phyloP scores from a whole-genome alignment of 2,888 invertebrate genomes.

The Plutella xylostella region DNA sequence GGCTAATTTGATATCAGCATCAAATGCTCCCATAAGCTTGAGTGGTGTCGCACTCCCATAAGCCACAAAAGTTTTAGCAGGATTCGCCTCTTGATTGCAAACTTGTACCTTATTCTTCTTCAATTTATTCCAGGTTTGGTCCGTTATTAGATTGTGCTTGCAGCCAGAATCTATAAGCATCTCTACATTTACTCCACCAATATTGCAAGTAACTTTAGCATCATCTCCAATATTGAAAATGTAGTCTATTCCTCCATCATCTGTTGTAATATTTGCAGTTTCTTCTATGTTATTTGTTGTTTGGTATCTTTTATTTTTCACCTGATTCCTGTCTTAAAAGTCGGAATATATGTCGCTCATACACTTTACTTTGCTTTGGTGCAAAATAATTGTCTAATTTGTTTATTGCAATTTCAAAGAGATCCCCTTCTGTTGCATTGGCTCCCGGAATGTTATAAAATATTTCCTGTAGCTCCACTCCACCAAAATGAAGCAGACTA shows the following conservation, averaged over 20 bases:
- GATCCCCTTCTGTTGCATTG: neutral
- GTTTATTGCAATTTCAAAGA: slow-evolving; percentile 1
- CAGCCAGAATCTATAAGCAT: slow-evolving; percentile 15
- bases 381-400: slow-evolving; percentile 5
- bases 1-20: neutral
- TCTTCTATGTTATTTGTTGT: slow-evolving; percentile 3
- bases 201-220: neutral
- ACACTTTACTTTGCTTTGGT: slow-evolving; percentile 8
- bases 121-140: slow-evolving; percentile 17
- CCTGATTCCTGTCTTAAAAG: slow-evolving; percentile 2
- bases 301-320: neutral
- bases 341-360: slow-evolving; percentile 5
- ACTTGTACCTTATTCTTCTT: slow-evolving; percentile 11
- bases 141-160: slow-evolving; percentile 19
- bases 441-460: slow-evolving; percentile 5
- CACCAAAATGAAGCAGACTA: slow-evolving; percentile 6
- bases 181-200: slow-evolving; percentile 4
- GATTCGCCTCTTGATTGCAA: slow-evolving; percentile 8
- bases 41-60: slow-evolving; percentile 19
- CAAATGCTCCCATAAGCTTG: neutral
- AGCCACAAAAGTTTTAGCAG: slow-evolving; percentile 15
- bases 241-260: slow-evolving; percentile 1
- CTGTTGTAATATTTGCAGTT: slow-evolving; percentile 2
- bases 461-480: slow-evolving; percentile 6
- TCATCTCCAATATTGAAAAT: slow-evolving; percentile 4